Percentiles rank a stretch among this genome's conserved stretches.
Evolutionary conservation across 1,140 invertebrate genomes (phyloP).

Genomic region (Tyrophagus putrescentiae): DNA sequence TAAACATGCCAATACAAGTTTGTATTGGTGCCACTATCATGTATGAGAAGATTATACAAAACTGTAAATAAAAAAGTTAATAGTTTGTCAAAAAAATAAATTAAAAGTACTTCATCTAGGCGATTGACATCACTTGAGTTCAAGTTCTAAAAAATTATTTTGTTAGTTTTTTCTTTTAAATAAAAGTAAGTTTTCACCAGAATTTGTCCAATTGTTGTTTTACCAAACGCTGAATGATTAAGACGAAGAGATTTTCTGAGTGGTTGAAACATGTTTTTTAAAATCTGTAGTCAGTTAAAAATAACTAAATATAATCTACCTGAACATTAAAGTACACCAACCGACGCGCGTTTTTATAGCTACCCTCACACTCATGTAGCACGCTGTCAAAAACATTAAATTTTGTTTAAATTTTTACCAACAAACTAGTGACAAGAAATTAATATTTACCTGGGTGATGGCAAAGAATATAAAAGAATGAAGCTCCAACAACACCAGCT

Average conservation of each 20-base stretch:
- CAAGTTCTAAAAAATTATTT: no score
- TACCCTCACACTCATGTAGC: constrained; percentile 1
- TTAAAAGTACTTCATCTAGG: constrained; percentile 32
- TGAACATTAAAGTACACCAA: constrained; percentile 20
- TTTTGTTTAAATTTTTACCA: no score
- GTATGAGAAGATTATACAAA: constrained; percentile 23
- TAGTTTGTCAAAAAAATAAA: neutral
- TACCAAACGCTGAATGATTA: constrained; percentile 46
- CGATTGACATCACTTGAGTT: constrained; percentile 62
- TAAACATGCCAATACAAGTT: constrained; percentile 35
- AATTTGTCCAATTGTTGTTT: constrained; percentile 67
- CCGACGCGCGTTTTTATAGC: constrained; percentile 13
- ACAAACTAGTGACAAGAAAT: neutral
- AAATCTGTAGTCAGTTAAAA: neutral
- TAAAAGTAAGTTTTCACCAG: no score
- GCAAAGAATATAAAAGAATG: neutral
- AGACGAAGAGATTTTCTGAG: constrained; percentile 39
- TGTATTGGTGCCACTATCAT: constrained; percentile 54
- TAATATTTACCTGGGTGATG: no score
- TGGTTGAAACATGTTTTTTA: constrained; percentile 35
- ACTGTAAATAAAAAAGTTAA: constrained; percentile 26
- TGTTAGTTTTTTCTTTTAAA: no score
- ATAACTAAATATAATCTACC: constrained; percentile 10
- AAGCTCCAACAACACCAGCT: constrained; percentile 17
- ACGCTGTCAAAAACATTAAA: no score